Conservation (phyloP, 2,113 vertebrate species). For the Pholis gunnellus region DNA sequence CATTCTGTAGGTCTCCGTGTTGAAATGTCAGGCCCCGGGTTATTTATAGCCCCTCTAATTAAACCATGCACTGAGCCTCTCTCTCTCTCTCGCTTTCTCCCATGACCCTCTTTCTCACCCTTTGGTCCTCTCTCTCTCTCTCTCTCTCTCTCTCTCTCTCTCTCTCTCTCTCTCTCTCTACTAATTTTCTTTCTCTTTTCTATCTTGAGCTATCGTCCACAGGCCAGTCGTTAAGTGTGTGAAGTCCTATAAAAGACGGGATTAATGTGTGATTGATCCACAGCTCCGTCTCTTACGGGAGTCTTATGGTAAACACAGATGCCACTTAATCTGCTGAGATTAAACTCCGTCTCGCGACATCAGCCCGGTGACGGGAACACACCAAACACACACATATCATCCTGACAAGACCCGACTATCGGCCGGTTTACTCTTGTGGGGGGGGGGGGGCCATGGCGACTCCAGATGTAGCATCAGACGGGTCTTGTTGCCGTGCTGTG, state of each 20-base stretch:
- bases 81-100: slow-evolving; percentile 57
- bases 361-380: slow-evolving; percentile 60
- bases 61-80: slow-evolving; percentile 71
- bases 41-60: slow-evolving; percentile 84
- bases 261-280: slow-evolving; percentile 51
- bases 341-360: slow-evolving; percentile 72
- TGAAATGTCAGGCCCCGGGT: slow-evolving; percentile 81
- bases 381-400: slow-evolving; percentile 26
- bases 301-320: slow-evolving; percentile 71
- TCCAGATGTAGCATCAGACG: slow-evolving; percentile 61
- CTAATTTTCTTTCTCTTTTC: slow-evolving; percentile 31
- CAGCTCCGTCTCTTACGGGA: slow-evolving; percentile 50
- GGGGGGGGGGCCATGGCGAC: slow-evolving; percentile 77
- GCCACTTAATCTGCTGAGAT: slow-evolving; percentile 73
- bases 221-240: slow-evolving; percentile 49
- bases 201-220: slow-evolving; percentile 41
- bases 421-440: slow-evolving; percentile 62
- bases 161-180: slow-evolving; percentile 8
- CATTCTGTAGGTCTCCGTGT: slow-evolving; percentile 71
- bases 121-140: slow-evolving; percentile 28
- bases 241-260: slow-evolving; percentile 30
- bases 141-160: slow-evolving; percentile 43
- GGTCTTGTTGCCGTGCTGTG: slow-evolving; percentile 33
- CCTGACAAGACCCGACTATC: slow-evolving; percentile 74
- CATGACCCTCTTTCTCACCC: slow-evolving; percentile 64